Evolutionary conservation across 2,797 vertebrate species (phyloP).

Genomic region (Thamnophis elegans): DNA sequence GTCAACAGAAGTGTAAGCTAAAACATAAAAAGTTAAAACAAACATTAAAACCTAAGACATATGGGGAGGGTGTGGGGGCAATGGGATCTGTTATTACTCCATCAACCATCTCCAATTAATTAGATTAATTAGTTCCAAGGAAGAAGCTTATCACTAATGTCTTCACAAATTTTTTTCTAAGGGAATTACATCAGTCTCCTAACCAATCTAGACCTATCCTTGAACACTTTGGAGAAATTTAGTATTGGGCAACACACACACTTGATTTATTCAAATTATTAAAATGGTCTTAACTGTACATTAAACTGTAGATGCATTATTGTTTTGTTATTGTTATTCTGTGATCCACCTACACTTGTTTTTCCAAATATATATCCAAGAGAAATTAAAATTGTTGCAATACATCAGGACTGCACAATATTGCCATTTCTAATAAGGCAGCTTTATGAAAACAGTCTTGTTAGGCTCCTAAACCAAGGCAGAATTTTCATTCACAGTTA

Average conservation of each 20-base stretch:
- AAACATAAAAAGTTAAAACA: neutral
- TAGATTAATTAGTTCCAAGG: neutral
- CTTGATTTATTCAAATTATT: neutral
- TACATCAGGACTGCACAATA: neutral
- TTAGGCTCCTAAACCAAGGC: fast-evolving
- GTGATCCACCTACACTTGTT: neutral
- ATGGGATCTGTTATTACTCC: neutral
- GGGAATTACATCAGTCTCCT: neutral
- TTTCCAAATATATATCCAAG: neutral
- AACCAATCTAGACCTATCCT: neutral
- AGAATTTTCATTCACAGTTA: neutral
- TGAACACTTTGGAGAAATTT: neutral
- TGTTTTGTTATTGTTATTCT: neutral
- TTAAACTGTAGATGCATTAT: neutral
- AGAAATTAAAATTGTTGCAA: neutral
- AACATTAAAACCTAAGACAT: neutral
- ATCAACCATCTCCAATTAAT: neutral
- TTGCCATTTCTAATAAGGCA: neutral
- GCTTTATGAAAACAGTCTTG: neutral
- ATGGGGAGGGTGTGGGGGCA: fast-evolving
- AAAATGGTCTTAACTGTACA: neutral
- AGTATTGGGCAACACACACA: neutral
- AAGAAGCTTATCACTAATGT: neutral
- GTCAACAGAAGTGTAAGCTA: neutral
- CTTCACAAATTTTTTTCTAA: neutral